Percentiles rank a stretch among this genome's conserved stretches.
These are phyloP conservation scores for Scelioninae gen. 2 DNA, from an alignment of 2,888 invertebrate species.

Conservation along the genomic window DNA sequence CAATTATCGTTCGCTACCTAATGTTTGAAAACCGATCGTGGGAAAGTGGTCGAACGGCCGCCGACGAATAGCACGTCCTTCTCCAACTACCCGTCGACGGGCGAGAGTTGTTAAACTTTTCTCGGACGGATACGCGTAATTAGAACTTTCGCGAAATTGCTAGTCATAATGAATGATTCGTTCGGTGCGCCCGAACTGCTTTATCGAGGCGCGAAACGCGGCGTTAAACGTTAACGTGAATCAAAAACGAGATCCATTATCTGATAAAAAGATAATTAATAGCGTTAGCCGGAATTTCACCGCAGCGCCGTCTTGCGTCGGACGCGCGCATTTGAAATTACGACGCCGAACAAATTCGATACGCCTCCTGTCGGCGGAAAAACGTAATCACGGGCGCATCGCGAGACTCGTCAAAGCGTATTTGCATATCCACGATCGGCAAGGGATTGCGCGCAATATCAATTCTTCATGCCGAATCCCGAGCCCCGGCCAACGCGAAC, in stretches of 20 bases:
- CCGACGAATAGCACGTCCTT: constrained; percentile 20
- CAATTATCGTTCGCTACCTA: constrained; percentile 43
- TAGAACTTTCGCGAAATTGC: constrained; percentile 37
- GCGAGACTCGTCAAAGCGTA: constrained; percentile 26
- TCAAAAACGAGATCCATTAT: not conserved
- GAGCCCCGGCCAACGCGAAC: constrained; percentile 7
- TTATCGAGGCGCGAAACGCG: constrained; percentile 10
- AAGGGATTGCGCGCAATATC: constrained; percentile 50
- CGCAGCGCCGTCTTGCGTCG: too few species aligned
- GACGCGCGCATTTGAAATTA: too few species aligned
- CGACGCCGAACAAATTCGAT: too few species aligned
- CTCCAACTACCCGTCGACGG: constrained; percentile 4
- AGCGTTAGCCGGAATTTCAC: too few species aligned
- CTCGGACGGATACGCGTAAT: constrained; percentile 31
- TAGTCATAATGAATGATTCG: constrained; percentile 22
- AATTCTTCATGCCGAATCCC: constrained; percentile 37
- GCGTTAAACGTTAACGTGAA: not conserved
- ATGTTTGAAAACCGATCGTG: constrained; percentile 48
- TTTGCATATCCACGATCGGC: constrained; percentile 45
- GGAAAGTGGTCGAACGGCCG: constrained; percentile 44
- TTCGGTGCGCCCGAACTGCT: constrained; percentile 12
- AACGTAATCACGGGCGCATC: constrained; percentile 16
- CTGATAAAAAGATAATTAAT: too few species aligned
- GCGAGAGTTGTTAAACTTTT: constrained; percentile 37
- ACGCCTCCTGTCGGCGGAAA: too few species aligned